phyloP scores from a whole-genome alignment of 2,797 vertebrate genomes.

The Trachurus trachurus region DNA sequence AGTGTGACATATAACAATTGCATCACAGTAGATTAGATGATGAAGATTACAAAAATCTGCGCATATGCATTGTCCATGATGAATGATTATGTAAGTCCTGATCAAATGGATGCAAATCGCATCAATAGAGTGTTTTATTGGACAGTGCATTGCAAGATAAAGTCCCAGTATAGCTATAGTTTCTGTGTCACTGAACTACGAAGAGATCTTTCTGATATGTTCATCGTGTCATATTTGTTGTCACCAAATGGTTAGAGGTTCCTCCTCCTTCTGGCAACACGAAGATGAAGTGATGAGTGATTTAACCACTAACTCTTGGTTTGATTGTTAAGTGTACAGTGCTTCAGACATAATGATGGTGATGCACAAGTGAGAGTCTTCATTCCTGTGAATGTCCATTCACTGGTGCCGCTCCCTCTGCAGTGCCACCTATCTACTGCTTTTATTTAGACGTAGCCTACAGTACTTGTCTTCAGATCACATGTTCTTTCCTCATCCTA shows the following conservation, averaged over 20 bases:
- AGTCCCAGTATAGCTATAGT: not conserved
- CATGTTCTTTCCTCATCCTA: not conserved
- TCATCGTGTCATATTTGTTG: not conserved
- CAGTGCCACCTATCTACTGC: not conserved
- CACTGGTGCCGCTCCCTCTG: not conserved
- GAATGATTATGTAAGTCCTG: not conserved
- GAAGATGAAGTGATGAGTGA: not conserved
- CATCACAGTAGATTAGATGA: slow-evolving; percentile 31
- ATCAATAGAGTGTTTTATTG: not conserved
- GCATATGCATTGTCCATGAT: not conserved
- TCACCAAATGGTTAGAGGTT: no score
- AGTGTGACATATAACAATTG: slow-evolving; percentile 10
- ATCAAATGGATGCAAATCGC: not conserved
- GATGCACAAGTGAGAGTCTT: not conserved
- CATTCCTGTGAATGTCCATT: slow-evolving; percentile 12
- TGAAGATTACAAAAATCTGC: slow-evolving; percentile 16
- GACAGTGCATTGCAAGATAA: not conserved
- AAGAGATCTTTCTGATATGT: not conserved
- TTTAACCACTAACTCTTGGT: not conserved
- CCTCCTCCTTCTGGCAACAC: not conserved
- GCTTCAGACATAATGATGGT: not conserved
- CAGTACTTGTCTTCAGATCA: not conserved
- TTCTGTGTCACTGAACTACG: not conserved
- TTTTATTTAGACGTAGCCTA: not conserved
- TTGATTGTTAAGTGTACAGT: not conserved